A percentile compares a stretch with the other conserved stretches of the same genome.
Evolutionary conservation across 2,113 vertebrate genomes (phyloP).

Genomic region (Gobiocypris rarus): DNA sequence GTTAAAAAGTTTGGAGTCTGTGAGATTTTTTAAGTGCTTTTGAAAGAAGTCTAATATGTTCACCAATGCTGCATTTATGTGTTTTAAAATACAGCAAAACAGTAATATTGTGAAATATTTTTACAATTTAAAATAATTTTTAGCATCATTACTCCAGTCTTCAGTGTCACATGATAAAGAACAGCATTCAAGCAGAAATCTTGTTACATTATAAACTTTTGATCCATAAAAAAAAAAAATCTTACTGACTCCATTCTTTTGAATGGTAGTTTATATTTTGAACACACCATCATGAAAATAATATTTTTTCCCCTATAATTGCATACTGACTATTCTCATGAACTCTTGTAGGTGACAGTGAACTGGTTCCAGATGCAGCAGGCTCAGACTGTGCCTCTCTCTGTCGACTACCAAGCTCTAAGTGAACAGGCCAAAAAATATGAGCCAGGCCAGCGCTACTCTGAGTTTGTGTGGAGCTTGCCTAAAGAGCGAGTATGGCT

Average conservation of each 20-base stretch:
- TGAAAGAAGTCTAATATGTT: not conserved
- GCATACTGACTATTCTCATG: not conserved
- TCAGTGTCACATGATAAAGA: not conserved
- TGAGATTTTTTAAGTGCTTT: not conserved
- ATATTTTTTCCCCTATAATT: not conserved
- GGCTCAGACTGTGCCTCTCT: constrained; percentile 81
- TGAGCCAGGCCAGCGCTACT: constrained; percentile 91
- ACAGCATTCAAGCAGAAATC: no score
- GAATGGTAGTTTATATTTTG: not conserved
- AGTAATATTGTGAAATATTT: no score
- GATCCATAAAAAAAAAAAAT: not conserved
- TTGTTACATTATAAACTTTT: not conserved
- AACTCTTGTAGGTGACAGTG: constrained; percentile 84
- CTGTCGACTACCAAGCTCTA: constrained; percentile 84
- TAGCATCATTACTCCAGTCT: no score
- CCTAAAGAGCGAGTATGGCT: constrained; percentile 71
- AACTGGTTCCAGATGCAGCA: constrained; percentile 97
- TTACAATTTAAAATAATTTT: not conserved
- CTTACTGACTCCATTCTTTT: not conserved
- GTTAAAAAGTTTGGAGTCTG: not conserved
- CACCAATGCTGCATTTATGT: no score
- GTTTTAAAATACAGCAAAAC: not conserved
- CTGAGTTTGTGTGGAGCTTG: constrained; percentile 87
- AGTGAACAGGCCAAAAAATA: constrained; percentile 90
- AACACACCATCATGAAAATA: not conserved